Evolutionary conservation across 2,113 vertebrate genomes (phyloP).

Genomic region (Dromaius novaehollandiae): DNA sequence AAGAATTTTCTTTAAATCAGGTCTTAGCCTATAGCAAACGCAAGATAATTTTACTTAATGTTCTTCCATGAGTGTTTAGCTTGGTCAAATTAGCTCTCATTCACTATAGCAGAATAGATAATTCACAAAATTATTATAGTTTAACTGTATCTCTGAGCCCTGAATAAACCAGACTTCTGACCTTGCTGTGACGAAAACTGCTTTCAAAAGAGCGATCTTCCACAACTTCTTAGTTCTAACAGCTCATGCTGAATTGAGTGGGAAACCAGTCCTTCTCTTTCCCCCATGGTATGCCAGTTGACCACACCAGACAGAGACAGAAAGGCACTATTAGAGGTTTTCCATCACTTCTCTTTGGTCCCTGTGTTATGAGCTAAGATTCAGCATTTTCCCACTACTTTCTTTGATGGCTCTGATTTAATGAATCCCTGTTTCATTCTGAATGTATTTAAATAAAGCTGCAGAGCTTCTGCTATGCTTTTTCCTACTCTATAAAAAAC

Average conservation of each 20-base stretch:
- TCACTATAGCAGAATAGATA: neutral
- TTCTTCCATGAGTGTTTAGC: neutral
- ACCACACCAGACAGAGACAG: neutral
- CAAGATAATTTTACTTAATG: neutral
- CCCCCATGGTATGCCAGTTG: neutral
- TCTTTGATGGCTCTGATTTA: neutral
- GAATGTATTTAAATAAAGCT: neutral
- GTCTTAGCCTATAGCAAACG: neutral
- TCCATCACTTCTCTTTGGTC: neutral
- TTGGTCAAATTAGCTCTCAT: neutral
- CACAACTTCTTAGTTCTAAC: neutral
- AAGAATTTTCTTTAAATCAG: neutral
- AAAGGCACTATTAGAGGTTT: neutral
- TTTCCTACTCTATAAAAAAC: neutral
- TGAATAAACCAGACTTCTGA: neutral
- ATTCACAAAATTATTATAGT: neutral
- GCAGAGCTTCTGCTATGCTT: neutral
- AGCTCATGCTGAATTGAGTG: neutral
- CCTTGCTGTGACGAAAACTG: neutral
- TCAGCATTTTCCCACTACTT: neutral
- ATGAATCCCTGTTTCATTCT: neutral
- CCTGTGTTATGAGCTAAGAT: neutral
- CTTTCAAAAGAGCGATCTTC: neutral
- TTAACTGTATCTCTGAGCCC: neutral
- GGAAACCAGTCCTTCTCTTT: neutral